Conservation (phyloP, 1,140 invertebrate species). For the Brachystomella parvula region DNA sequence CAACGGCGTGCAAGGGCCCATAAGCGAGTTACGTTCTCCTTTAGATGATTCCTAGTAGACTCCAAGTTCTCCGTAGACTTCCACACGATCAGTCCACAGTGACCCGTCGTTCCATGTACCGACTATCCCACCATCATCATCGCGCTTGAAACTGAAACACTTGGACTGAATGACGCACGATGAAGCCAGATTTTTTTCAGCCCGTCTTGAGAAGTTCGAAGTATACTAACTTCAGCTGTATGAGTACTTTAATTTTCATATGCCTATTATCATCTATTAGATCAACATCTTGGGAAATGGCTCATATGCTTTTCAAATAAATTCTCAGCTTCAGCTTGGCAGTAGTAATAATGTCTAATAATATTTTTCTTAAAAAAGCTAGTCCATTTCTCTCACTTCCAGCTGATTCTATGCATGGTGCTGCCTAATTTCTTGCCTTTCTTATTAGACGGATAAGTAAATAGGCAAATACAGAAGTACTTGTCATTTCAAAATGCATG, state of each 20-base stretch:
- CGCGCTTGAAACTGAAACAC: not conserved
- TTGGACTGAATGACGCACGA: not conserved
- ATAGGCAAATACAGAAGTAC: too few species aligned
- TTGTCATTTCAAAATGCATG: too few species aligned
- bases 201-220: not conserved
- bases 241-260: not conserved
- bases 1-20: too few species aligned
- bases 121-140: not conserved
- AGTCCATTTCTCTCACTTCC: not conserved
- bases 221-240: too few species aligned
- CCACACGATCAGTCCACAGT: too few species aligned
- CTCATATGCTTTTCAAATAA: not conserved
- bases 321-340: not conserved
- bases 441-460: too few species aligned
- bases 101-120: too few species aligned
- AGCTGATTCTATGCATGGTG: too few species aligned
- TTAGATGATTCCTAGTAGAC: too few species aligned
- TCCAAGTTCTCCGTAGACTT: too few species aligned
- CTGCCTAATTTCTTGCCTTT: too few species aligned
- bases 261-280: not conserved
- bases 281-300: not conserved
- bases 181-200: not conserved
- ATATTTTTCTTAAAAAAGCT: not conserved
- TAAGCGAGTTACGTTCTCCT: too few species aligned
- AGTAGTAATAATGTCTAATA: not conserved